Percentiles rank a stretch among this genome's conserved stretches.
Evolutionary conservation across 2,888 invertebrate species (phyloP).

Genomic region (Ctena decussata): DNA sequence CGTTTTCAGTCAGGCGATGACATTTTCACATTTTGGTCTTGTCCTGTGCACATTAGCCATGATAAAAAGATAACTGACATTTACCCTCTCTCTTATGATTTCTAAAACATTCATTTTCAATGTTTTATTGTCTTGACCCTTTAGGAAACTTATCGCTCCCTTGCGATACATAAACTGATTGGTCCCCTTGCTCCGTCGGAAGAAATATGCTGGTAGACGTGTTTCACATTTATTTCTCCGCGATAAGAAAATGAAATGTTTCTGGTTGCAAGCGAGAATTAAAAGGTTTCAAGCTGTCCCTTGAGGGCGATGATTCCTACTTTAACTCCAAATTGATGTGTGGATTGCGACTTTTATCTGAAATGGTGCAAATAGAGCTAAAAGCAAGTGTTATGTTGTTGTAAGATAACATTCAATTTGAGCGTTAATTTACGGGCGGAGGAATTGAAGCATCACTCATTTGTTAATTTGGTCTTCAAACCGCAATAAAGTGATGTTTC

Average conservation of each 20-base stretch:
- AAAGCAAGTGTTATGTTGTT: constrained; percentile 36
- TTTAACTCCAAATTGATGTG: constrained; percentile 55
- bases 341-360: constrained; percentile 46
- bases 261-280: constrained; percentile 41
- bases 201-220: constrained; percentile 7
- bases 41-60: too few species aligned
- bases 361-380: constrained; percentile 49
- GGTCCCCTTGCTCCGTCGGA: background rate
- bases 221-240: constrained; percentile 8
- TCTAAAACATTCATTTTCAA: background rate
- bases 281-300: constrained; percentile 41
- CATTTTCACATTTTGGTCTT: too few species aligned
- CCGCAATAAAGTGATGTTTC: constrained; percentile 10
- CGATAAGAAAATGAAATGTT: constrained; percentile 31
- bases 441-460: constrained; percentile 11
- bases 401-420: constrained; percentile 40
- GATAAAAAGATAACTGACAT: background rate
- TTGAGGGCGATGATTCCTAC: constrained; percentile 33
- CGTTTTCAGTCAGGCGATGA: too few species aligned
- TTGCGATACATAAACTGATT: background rate
- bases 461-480: constrained; percentile 13
- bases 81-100: background rate
- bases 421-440: constrained; percentile 31
- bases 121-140: constrained; percentile 16
- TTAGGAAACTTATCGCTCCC: constrained; percentile 1